Percentiles rank a stretch among this genome's conserved stretches.
Evolutionary conservation across 2,113 vertebrate species (phyloP).

Genomic region (Sus scrofa): T2T-Sscrofa CM000829.6:46815001-46815500

Average conservation of each 20-base stretch:
- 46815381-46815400: neutral
- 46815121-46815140: conserved; percentile 28
- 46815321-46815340: neutral
- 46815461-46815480: conserved; percentile 17
- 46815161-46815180: conserved; percentile 39
- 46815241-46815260: neutral
- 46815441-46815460: neutral
- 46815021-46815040: conserved; percentile 6
- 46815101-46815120: neutral
- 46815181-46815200: neutral
- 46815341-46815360: neutral
- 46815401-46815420: neutral
- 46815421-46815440: conserved; percentile 25
- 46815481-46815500: neutral
- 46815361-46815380: conserved; percentile 12
- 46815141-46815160: neutral
- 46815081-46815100: conserved; percentile 32
- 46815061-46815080: conserved; percentile 19
- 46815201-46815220: conserved; percentile 22
- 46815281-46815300: conserved; percentile 36
- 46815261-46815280: conserved; percentile 19
- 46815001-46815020: conserved; percentile 42
- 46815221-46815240: neutral
- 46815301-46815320: neutral
- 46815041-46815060: conserved; percentile 60